phyloP scores from a whole-genome alignment of 2,113 vertebrate species.

The Eidolon helvum region DNA sequence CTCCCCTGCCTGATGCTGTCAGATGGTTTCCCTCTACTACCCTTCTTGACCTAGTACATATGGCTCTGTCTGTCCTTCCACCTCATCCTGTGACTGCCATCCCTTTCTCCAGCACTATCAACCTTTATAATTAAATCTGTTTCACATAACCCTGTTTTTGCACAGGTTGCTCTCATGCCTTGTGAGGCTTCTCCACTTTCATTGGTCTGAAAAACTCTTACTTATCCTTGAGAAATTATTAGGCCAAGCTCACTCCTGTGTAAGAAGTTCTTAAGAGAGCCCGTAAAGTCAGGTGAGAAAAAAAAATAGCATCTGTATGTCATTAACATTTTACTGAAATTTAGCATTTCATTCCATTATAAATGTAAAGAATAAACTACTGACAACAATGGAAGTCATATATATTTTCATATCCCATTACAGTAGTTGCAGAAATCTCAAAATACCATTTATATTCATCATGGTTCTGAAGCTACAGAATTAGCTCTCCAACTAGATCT shows the following conservation, averaged over 20 bases:
- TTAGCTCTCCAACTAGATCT: background rate
- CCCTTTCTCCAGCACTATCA: background rate
- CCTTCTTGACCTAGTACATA: background rate
- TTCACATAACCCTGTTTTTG: background rate
- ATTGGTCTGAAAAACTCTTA: background rate
- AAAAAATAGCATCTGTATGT: background rate
- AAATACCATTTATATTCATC: background rate
- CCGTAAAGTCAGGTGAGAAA: background rate
- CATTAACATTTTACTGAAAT: slow-evolving; percentile 31
- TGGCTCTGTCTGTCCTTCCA: too few relatives aligned
- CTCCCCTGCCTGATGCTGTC: background rate
- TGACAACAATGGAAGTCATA: background rate
- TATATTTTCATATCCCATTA: background rate
- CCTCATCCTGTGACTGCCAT: background rate
- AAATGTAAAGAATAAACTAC: background rate
- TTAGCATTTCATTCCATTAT: slow-evolving; percentile 7
- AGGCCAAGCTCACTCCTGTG: background rate
- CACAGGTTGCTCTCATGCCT: background rate
- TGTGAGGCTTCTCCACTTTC: background rate
- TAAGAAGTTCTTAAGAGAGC: background rate
- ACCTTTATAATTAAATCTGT: background rate
- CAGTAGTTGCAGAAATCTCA: background rate
- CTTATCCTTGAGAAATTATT: background rate
- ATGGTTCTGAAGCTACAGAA: background rate
- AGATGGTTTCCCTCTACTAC: background rate